phyloP scores from a whole-genome alignment of 2,797 vertebrate species.

The Lagocephalus sceleratus region DNA sequence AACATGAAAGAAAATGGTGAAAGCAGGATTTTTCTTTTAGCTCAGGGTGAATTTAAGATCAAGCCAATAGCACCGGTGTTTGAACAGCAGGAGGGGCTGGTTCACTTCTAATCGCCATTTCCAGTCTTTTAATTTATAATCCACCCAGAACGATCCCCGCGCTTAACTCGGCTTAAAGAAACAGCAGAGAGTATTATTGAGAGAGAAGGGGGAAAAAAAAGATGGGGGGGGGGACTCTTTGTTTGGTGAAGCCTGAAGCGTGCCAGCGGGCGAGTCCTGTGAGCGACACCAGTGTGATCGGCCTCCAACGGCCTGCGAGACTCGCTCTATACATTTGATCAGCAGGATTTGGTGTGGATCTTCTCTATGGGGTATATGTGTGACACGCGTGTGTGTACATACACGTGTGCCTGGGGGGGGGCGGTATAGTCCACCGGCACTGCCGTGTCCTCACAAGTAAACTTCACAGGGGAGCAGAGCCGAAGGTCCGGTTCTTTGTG shows the following conservation, averaged over 20 bases:
- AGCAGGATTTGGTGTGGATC: conserved; percentile 64
- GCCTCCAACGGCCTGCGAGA: conserved; percentile 51
- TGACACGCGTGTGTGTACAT: conserved; percentile 35
- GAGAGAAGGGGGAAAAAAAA: conserved; percentile 21
- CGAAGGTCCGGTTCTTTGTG: conserved; percentile 49
- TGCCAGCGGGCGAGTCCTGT: conserved; percentile 52
- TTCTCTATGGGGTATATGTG: conserved; percentile 64
- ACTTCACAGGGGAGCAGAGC: conserved; percentile 41
- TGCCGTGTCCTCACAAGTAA: conserved; percentile 41
- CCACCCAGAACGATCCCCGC: conserved; percentile 38
- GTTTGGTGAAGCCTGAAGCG: conserved; percentile 58
- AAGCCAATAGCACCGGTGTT: conserved; percentile 66
- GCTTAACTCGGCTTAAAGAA: conserved; percentile 15
- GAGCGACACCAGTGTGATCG: conserved; percentile 35
- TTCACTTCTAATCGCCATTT: conserved; percentile 35
- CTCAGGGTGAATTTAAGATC: conserved; percentile 55
- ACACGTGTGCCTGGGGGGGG: conserved; percentile 52
- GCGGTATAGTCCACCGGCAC: conserved; percentile 45
- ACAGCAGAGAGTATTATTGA: conserved; percentile 12
- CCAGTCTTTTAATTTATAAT: conserved; percentile 42
- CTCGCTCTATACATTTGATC: conserved; percentile 45
- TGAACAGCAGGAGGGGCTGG: conserved; percentile 44
- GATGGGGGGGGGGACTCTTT: conserved; percentile 33
- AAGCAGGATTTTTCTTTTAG: conserved; percentile 29
- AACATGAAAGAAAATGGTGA: conserved; percentile 27